A percentile compares a stretch with the other conserved stretches of the same genome.
Conservation (phyloP, 2,888 invertebrate genomes). For the Eumacrocentrus americanus region DNA sequence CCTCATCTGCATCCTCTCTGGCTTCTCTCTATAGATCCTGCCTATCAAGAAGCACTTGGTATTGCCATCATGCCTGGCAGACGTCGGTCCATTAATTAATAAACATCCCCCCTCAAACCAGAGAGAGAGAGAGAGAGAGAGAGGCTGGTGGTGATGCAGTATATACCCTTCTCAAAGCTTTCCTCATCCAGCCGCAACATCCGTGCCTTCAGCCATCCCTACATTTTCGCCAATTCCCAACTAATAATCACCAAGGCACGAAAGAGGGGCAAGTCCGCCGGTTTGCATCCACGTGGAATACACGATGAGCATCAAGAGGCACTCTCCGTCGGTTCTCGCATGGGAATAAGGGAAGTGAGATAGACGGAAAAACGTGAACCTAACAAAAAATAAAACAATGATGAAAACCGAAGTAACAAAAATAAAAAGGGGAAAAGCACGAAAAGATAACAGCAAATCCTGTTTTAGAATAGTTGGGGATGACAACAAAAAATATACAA, state of each 20-base stretch:
- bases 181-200: constrained; percentile 16
- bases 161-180: constrained; percentile 7
- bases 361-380: constrained; percentile 14
- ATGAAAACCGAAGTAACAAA: constrained; percentile 31
- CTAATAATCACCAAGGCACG: constrained; percentile 24
- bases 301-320: constrained; percentile 7
- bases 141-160: constrained; percentile 23
- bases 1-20: constrained; percentile 12
- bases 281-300: constrained; percentile 18
- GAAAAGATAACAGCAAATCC: too few species aligned
- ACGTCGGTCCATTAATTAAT: constrained; percentile 41
- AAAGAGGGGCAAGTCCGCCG: background rate
- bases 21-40: too few species aligned
- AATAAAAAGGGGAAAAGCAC: constrained; percentile 1
- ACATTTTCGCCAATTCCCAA: constrained; percentile 22
- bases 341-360: constrained; percentile 6
- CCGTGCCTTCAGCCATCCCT: background rate
- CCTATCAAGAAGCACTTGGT: constrained; percentile 27
- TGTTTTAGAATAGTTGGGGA: too few species aligned
- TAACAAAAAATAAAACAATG: constrained; percentile 14
- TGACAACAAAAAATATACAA: too few species aligned
- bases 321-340: background rate
- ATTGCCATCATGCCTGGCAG: constrained; percentile 34
- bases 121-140: too few species aligned
- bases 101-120: constrained; percentile 30